phyloP scores from a whole-genome alignment of 2,113 vertebrate genomes.

The Pseudolaguvia tuberculata region DNA sequence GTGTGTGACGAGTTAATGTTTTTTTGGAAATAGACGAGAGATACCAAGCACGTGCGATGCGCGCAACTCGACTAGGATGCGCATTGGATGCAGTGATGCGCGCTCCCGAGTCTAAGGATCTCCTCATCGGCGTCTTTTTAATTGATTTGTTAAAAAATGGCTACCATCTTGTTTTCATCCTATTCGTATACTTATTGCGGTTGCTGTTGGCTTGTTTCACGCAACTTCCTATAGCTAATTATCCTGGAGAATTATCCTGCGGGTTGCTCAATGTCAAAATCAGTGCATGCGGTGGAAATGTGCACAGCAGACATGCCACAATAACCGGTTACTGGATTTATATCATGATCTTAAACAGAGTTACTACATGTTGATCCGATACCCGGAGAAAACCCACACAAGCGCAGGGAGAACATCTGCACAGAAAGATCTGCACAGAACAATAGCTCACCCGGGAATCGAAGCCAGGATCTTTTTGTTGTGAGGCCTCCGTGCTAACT shows the following conservation, averaged over 20 bases:
- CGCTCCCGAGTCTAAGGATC: conserved; percentile 50
- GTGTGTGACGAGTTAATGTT: not conserved
- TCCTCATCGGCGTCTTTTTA: conserved; percentile 26
- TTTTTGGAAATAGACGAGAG: not conserved
- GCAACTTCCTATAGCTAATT: not conserved
- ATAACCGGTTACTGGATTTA: too few species aligned
- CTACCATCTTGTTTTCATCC: conserved; percentile 36
- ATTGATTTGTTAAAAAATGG: conserved; percentile 46
- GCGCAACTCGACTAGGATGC: conserved; percentile 48
- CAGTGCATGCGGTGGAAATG: not conserved
- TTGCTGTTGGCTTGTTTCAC: not conserved
- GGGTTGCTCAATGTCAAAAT: conserved; percentile 33
- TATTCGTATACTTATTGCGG: not conserved
- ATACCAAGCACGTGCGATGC: conserved; percentile 23
- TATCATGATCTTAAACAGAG: not conserved
- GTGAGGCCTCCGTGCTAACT: too few species aligned
- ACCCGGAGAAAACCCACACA: too few species aligned
- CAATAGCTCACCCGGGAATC: too few species aligned
- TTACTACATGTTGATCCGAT: not conserved
- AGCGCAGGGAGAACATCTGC: too few species aligned
- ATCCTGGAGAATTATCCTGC: not conserved
- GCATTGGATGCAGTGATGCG: conserved; percentile 64
- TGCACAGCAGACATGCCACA: not conserved
- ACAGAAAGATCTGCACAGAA: too few species aligned
- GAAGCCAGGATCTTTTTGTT: too few species aligned